Base-by-base conservation (phyloP, 2,797 vertebrate genomes). In the Acropternis orthonyx region DNA sequence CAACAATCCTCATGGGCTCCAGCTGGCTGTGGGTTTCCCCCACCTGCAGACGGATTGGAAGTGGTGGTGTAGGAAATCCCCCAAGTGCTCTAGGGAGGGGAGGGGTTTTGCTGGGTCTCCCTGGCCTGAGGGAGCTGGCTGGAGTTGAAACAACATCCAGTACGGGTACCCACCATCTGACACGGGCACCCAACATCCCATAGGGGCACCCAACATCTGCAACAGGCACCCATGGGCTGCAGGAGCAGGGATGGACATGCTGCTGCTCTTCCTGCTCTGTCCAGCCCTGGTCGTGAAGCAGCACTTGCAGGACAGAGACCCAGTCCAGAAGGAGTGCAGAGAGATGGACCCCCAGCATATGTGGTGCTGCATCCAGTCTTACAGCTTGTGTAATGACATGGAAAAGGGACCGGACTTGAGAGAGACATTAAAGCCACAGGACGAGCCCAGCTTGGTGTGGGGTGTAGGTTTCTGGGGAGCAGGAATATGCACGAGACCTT, bases 401-500 rank as follows among this genome's bases (percentile, higher is more conserved):
- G 46, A 14, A 51, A 59, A 44, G 26, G 36, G 15, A 81, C 7
- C 0, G 2, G 16, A 18, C 37, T 39, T 34, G 1, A 13, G 34
- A 19, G 34, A 21, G 34, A 39, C 51, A 41, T n/a, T n/a, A n/a
- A n/a, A n/a, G n/a, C n/a, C n/a, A n/a, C n/a, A n/a, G n/a, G n/a
- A n/a, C n/a, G 37, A 72, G 37, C 32, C 68, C 51, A 7, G 10
- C 18, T 43, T 13, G 10, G 13, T 34, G 18, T 6, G 13, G 23
- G 49, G 23, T 11, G 2, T 3, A 2, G 58, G 44, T 8, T 66
- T n/a, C 23, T 18, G 52, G 68, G 72, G 20, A 36, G 65, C 23
- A 15, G 78, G 27, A 39, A 32, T 3, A 10, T 0, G 3, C 1
- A 7, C 5, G 3, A 22, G 30, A 39, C 30, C 41, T 61, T 23